Conservation (phyloP, 2,797 vertebrate species). For the Sarcophilus harrisii region DNA sequence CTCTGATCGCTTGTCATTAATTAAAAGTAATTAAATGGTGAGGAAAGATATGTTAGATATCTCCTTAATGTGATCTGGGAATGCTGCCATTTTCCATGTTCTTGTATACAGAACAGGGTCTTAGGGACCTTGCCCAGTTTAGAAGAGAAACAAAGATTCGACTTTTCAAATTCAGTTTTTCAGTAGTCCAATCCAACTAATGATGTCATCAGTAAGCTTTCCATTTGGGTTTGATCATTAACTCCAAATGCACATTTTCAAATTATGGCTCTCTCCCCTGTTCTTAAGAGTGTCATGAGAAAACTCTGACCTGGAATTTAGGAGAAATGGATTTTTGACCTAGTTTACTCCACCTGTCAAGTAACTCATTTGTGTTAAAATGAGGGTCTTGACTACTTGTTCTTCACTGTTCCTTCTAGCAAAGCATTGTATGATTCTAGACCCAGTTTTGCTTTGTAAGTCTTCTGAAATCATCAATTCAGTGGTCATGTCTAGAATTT, state of each 20-base stretch:
- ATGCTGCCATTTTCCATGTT: not conserved
- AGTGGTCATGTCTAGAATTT: not conserved
- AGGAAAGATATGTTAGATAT: not conserved
- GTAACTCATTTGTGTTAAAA: not conserved
- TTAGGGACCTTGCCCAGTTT: not conserved
- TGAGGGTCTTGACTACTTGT: not conserved
- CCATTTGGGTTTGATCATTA: not conserved
- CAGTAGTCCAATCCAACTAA: not conserved
- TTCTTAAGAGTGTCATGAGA: not conserved
- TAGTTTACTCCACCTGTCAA: not conserved
- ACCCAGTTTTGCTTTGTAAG: not conserved
- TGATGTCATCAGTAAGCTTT: not conserved
- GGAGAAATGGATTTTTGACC: not conserved
- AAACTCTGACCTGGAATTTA: not conserved
- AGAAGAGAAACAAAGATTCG: not conserved
- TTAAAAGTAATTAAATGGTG: not conserved
- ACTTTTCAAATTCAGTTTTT: not conserved
- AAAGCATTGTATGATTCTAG: not conserved
- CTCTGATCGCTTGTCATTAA: not conserved
- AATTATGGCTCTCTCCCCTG: not conserved
- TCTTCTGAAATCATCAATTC: not conserved
- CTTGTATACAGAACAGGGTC: not conserved
- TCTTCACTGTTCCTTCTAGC: not conserved
- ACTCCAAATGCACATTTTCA: not conserved
- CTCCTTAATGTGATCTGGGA: not conserved